Evolutionary conservation across 1,140 invertebrate genomes (phyloP).

Genomic region (Sycophila sp.): DNA sequence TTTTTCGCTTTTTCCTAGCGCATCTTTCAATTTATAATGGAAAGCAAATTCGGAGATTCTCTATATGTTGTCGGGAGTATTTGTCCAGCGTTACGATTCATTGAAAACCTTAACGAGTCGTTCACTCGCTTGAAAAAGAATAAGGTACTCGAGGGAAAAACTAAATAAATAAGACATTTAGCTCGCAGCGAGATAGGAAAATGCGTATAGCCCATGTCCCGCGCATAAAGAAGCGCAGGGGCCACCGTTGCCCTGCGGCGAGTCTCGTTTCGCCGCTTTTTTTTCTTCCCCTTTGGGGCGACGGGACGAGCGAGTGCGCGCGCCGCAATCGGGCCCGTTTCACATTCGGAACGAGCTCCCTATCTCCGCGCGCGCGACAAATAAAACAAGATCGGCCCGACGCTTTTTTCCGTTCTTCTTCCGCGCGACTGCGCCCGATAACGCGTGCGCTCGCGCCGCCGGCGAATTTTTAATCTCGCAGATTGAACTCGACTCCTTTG

Average conservation of each 20-base stretch:
- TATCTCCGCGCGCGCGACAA: slow-evolving; percentile 25
- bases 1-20: too few species aligned
- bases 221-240: too few species aligned
- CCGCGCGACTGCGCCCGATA: neutral
- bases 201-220: too few species aligned
- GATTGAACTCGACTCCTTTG: slow-evolving; percentile 38
- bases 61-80: too few species aligned
- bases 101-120: too few species aligned
- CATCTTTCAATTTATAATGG: too few species aligned
- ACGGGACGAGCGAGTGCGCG: too few species aligned
- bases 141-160: too few species aligned
- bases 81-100: too few species aligned
- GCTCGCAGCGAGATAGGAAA: too few species aligned
- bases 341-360: slow-evolving; percentile 11
- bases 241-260: slow-evolving; percentile 9
- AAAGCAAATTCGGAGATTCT: too few species aligned
- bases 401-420: neutral
- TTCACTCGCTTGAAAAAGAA: neutral
- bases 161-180: neutral
- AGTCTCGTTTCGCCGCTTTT: slow-evolving; percentile 24
- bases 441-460: slow-evolving; percentile 8
- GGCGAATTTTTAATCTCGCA: slow-evolving; percentile 20
- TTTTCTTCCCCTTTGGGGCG: slow-evolving; percentile 13
- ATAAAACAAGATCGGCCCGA: slow-evolving; percentile 28
- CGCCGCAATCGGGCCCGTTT: neutral